Evolutionary conservation across 2,797 vertebrate species (phyloP), one percentile per base, ranked within the genome.

Genomic region (Hippocampus kuda): DNA sequence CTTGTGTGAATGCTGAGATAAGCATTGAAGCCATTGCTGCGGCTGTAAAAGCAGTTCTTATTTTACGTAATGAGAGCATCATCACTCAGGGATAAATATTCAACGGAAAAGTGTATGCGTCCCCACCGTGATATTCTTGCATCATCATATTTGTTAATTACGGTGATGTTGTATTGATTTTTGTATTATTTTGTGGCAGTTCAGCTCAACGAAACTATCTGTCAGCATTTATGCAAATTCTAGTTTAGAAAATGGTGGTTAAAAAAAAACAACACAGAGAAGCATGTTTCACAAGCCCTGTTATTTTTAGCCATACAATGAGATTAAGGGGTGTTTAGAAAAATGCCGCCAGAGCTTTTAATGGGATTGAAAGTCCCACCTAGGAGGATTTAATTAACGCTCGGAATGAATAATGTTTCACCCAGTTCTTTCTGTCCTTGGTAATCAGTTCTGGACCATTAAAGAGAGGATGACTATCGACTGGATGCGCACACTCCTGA

Each of bases 401-500:
- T 82, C 76, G 85, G 80, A 87, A 88, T 89, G 81, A 90, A 85
- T 85, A 87, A 89, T 82, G 88, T 87, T 87, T 85, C 79, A 82
- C 65, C 83, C 76, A 73, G 83, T 81, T 82, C 82, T 85, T 74
- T 78, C 77, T 85, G 84, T 86, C 80, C 83, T 84, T 84, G 80
- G 84, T 88, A 90, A 89, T 90, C 87, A 88, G 87, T 90, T 88
- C 84, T 80, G 86, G 83, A 69, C 85, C 89, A 90, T 90, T 90
- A 91, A 91, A 89, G 89, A 87, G 83, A 83, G 87, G 84, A 88
- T 80, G 88, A 84, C 85, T 88, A 91, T 91, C 82, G 88, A 91
- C 88, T 89, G 75, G 79, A 24, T 30, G 81, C 88, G 86, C 83
- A 71, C 74, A 72, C 85, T 81, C 80, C 88, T 91, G 87, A 90